Conservation (phyloP, 2,888 invertebrate species). For the Brassicogethes aeneus region DNA sequence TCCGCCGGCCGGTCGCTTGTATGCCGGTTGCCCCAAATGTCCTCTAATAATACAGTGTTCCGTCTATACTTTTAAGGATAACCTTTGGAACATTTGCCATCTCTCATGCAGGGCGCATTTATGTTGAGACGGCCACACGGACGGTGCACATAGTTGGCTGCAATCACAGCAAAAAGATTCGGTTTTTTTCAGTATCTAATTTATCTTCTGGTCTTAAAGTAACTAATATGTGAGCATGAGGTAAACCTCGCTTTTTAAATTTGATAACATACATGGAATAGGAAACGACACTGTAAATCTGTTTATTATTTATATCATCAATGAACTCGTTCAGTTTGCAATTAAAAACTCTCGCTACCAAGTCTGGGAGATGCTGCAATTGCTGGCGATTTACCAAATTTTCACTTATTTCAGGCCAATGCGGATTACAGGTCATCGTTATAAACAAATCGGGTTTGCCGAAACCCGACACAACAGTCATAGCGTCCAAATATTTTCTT, state of each 20-base stretch:
- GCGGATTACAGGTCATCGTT: too few relatives aligned
- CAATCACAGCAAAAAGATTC: neutral
- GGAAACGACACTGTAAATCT: conserved; percentile 7
- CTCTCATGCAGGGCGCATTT: conserved; percentile 4
- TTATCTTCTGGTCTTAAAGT: too few relatives aligned
- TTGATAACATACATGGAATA: conserved; percentile 11
- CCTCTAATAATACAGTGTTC: neutral
- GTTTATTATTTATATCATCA: conserved; percentile 7
- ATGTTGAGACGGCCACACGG: neutral
- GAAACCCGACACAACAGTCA: conserved; percentile 3
- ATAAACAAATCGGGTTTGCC: conserved; percentile 4
- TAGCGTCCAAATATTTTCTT: too few relatives aligned
- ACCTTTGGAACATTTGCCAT: conserved; percentile 4
- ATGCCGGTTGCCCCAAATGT: neutral
- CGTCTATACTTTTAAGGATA: conserved; percentile 1
- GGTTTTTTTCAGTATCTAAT: conserved; percentile 1
- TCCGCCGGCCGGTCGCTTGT: neutral
- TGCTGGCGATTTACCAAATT: conserved; percentile 1
- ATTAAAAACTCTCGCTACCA: conserved; percentile 6
- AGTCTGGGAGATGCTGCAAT: conserved; percentile 9
- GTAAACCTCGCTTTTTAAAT: too few relatives aligned
- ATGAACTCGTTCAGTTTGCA: conserved; percentile 9
- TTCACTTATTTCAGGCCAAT: neutral
- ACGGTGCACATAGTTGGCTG: neutral
- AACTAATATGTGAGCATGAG: too few relatives aligned